Percentiles rank a stretch among this genome's conserved stretches.
Conservation (phyloP, 2,113 vertebrate species). For the Excalfactoria chinensis region DNA sequence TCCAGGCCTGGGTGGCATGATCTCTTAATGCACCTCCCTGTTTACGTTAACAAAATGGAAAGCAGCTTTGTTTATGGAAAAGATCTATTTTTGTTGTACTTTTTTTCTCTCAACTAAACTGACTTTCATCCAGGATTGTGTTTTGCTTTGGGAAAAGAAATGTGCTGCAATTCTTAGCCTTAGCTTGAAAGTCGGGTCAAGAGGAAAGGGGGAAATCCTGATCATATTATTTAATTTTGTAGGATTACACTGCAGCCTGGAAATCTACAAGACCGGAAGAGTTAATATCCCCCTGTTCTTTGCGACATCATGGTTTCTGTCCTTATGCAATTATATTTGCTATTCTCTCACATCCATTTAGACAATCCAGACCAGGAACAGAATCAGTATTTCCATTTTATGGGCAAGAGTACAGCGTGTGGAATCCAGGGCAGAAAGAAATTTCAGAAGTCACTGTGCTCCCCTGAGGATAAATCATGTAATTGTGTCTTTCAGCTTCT, state of each 20-base stretch:
- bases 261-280: conserved; percentile 23
- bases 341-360: conserved; percentile 7
- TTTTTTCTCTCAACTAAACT: conserved; percentile 75
- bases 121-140: conserved; percentile 58
- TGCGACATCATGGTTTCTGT: not conserved
- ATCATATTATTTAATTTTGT: conserved; percentile 57
- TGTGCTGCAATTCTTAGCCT: not conserved
- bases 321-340: not conserved
- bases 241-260: conserved; percentile 36
- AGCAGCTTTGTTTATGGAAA: conserved; percentile 86
- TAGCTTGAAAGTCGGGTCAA: conserved; percentile 42
- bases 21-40: conserved; percentile 76
- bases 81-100: conserved; percentile 80
- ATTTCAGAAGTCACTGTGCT: not conserved
- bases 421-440: conserved; percentile 25
- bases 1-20: conserved; percentile 73
- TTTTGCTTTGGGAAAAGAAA: conserved; percentile 71
- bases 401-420: not conserved
- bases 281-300: conserved; percentile 25
- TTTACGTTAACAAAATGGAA: conserved; percentile 79
- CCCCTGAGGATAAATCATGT: conserved; percentile 33
- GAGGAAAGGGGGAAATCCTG: conserved; percentile 57
- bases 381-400: conserved; percentile 23
- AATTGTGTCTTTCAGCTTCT: conserved; percentile 37
- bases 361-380: conserved; percentile 7